phyloP scores from a whole-genome alignment of 2,113 vertebrate species.

The Gambusia holbrooki region DNA sequence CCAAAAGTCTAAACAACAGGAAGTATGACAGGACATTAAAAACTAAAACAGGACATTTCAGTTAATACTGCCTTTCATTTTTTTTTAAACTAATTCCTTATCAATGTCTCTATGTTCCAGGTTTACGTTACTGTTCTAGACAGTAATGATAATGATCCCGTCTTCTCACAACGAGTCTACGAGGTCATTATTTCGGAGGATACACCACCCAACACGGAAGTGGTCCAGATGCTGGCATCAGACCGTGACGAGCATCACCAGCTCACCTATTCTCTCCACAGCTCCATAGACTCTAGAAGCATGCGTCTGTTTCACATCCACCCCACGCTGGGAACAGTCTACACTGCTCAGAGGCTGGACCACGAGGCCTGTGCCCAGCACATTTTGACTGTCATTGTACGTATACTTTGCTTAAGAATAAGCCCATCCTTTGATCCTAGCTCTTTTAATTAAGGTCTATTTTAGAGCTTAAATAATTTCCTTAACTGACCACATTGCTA shows the following conservation, averaged over 20 bases:
- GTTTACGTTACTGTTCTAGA: constrained; percentile 93
- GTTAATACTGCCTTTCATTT: neutral
- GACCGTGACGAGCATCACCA: constrained; percentile 92
- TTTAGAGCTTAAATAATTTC: neutral
- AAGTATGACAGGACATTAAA: too few relatives aligned
- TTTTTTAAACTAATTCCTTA: constrained; percentile 1
- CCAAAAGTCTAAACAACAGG: too few relatives aligned
- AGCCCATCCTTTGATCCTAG: neutral
- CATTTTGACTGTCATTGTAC: constrained; percentile 93
- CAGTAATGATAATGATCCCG: constrained; percentile 94
- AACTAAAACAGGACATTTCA: neutral
- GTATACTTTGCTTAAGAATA: constrained; percentile 10
- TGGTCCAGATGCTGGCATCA: constrained; percentile 91
- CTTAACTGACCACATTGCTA: neutral
- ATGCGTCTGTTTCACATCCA: constrained; percentile 92
- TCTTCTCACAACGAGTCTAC: constrained; percentile 91
- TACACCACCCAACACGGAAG: constrained; percentile 88
- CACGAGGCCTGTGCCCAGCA: constrained; percentile 93
- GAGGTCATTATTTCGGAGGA: constrained; percentile 93
- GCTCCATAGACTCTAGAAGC: constrained; percentile 90
- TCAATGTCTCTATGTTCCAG: constrained; percentile 70
- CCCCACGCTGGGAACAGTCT: constrained; percentile 85
- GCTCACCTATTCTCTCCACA: constrained; percentile 90
- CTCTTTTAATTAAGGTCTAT: neutral
- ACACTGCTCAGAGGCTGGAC: constrained; percentile 89